These are phyloP conservation scores for Micropoecilia bifurca DNA, from an alignment of 2,797 vertebrate genomes.

Conservation along the genomic window DNA sequence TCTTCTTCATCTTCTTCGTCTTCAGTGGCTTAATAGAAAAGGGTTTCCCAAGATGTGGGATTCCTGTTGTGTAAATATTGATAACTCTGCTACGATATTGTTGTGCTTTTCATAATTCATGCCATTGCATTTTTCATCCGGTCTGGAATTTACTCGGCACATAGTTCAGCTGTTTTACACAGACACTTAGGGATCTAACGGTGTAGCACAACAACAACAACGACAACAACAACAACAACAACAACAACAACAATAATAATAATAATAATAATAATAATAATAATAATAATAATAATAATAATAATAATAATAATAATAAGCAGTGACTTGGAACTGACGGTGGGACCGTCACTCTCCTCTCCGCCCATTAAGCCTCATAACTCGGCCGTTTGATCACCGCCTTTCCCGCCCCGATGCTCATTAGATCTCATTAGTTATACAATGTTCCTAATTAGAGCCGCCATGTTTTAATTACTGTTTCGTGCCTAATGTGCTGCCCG, in stretches of 20 bases:
- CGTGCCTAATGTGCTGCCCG: conserved; percentile 55
- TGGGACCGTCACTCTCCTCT: conserved; percentile 26
- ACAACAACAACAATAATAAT: not conserved
- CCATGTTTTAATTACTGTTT: conserved; percentile 80
- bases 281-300: conserved; percentile 9
- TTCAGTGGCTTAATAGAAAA: conserved; percentile 13
- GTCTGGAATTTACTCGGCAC: conserved; percentile 37
- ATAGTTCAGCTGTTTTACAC: conserved; percentile 25
- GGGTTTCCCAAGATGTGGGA: conserved; percentile 56
- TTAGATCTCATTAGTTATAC: conserved; percentile 81
- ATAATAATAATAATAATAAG: conserved; percentile 7
- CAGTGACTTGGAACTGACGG: not conserved
- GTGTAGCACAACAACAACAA: not conserved
- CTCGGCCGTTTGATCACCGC: conserved; percentile 72
- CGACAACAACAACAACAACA: conserved; percentile 11
- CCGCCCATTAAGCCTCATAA: conserved; percentile 68
- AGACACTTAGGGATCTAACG: not conserved
- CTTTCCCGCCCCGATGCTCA: conserved; percentile 63
- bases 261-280: conserved; percentile 6
- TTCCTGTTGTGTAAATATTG: conserved; percentile 71
- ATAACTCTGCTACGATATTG: conserved; percentile 67
- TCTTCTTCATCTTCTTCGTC: not conserved
- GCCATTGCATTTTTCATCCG: conserved; percentile 68
- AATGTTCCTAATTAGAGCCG: conserved; percentile 78
- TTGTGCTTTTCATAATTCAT: conserved; percentile 74